Conservation (phyloP, 2,113 vertebrate genomes). For the Potamarius usumacintae region DNA sequence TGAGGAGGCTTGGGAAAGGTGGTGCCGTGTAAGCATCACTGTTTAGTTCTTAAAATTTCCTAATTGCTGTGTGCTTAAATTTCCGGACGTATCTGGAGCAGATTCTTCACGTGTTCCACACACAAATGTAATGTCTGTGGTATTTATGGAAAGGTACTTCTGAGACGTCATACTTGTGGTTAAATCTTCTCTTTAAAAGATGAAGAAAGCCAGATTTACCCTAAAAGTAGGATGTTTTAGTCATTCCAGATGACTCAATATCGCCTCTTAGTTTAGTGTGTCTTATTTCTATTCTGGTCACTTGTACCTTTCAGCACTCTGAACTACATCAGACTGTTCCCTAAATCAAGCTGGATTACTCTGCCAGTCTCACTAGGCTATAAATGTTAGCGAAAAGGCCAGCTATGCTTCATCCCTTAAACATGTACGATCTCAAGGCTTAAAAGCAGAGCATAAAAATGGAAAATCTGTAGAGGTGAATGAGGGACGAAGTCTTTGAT, state of each 20-base stretch:
- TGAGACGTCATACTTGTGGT: conserved; percentile 34
- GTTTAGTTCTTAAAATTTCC: conserved; percentile 18
- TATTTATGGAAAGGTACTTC: conserved; percentile 18
- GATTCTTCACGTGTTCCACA: conserved; percentile 2
- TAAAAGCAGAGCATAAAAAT: conserved; percentile 66
- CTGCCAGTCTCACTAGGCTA: conserved; percentile 18
- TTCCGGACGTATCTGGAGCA: conserved; percentile 25
- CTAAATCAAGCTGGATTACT: conserved; percentile 32
- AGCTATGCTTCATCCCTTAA: conserved; percentile 46
- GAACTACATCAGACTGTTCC: conserved; percentile 6
- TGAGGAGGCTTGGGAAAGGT: neutral
- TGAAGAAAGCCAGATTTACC: conserved; percentile 25
- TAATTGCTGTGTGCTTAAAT: neutral
- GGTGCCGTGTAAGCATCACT: conserved; percentile 3
- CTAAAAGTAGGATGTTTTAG: conserved; percentile 29
- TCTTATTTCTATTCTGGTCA: conserved; percentile 39
- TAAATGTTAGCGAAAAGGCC: conserved; percentile 30
- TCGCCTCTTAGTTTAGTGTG: conserved; percentile 12
- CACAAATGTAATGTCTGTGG: neutral
- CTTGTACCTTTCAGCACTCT: neutral
- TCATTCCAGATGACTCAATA: conserved; percentile 43
- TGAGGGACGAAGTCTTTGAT: conserved; percentile 54
- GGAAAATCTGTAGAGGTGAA: conserved; percentile 42
- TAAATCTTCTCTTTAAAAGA: conserved; percentile 17
- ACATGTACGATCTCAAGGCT: conserved; percentile 49